Percentiles rank a stretch among this genome's conserved stretches.
Evolutionary conservation across 2,888 invertebrate genomes (phyloP).

Genomic region (Pristionchus japonicus): DNA sequence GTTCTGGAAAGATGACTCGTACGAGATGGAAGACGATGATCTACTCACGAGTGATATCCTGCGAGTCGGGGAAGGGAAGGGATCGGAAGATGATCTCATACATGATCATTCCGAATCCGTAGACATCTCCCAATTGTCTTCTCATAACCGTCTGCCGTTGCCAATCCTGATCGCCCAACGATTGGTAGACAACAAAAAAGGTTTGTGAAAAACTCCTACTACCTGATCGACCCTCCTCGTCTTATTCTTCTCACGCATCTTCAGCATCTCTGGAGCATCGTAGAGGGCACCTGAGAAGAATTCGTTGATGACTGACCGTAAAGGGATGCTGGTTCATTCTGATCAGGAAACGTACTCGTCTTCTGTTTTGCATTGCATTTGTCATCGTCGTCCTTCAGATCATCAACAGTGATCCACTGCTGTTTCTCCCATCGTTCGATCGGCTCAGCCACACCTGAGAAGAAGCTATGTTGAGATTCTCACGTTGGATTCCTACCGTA

Average conservation of each 20-base stretch:
- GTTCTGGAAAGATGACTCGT: slow-evolving; percentile 49
- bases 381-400: slow-evolving; percentile 64
- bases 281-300: slow-evolving; percentile 64
- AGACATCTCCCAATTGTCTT: slow-evolving; percentile 70
- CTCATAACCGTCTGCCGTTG: slow-evolving; percentile 9
- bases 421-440: slow-evolving; percentile 73
- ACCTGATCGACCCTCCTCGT: slow-evolving; percentile 62
- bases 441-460: slow-evolving; percentile 64
- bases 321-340: no score
- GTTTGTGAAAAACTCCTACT: no score
- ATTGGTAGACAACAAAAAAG: neutral
- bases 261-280: slow-evolving; percentile 72
- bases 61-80: slow-evolving; percentile 67
- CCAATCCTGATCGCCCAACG: no score
- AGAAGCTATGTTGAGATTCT: neutral
- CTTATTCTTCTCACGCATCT: slow-evolving; percentile 71
- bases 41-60: slow-evolving; percentile 60
- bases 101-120: slow-evolving; percentile 71
- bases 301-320: no score
- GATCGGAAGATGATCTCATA: slow-evolving; percentile 71
- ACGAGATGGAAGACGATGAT: no score
- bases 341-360: slow-evolving; percentile 66
- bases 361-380: slow-evolving; percentile 68
- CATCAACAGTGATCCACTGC: slow-evolving; percentile 61
- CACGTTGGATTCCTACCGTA: slow-evolving; percentile 51